These are phyloP conservation scores for Xylocampa areola DNA, from an alignment of 2,888 invertebrate genomes.

Conservation along the genomic window DNA sequence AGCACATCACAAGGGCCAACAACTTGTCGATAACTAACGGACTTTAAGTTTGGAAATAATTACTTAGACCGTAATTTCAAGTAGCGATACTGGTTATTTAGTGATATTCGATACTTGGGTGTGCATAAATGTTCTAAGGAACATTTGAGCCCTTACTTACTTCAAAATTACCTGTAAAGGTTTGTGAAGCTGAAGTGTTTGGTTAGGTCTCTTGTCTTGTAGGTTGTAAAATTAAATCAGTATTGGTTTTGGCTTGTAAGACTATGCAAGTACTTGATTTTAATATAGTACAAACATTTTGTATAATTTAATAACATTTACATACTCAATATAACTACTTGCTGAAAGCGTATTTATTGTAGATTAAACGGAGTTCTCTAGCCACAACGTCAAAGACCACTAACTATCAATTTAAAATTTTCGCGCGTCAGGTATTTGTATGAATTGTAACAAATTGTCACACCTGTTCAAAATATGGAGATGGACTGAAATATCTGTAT, in stretches of 20 bases:
- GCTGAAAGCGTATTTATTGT: no score
- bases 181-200: conserved; percentile 37
- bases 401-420: conserved; percentile 34
- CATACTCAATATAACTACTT: no score
- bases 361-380: no score
- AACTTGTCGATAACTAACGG: conserved; percentile 51
- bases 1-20: conserved; percentile 45
- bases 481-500: conserved; percentile 9
- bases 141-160: conserved; percentile 46
- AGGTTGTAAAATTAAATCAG: conserved; percentile 43
- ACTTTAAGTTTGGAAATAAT: conserved; percentile 45
- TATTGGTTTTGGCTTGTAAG: no score
- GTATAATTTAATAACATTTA: conserved; percentile 13
- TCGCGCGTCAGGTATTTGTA: conserved; percentile 35
- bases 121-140: conserved; percentile 37
- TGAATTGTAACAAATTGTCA: conserved; percentile 46
- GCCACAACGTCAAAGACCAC: neutral
- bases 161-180: conserved; percentile 42
- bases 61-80: conserved; percentile 52
- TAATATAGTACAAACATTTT: conserved; percentile 11
- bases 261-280: conserved; percentile 33
- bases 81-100: conserved; percentile 46
- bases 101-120: conserved; percentile 41
- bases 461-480: conserved; percentile 23
- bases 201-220: conserved; percentile 38